Conservation (phyloP, 2,888 invertebrate genomes). For the Acleris holmiana region DNA sequence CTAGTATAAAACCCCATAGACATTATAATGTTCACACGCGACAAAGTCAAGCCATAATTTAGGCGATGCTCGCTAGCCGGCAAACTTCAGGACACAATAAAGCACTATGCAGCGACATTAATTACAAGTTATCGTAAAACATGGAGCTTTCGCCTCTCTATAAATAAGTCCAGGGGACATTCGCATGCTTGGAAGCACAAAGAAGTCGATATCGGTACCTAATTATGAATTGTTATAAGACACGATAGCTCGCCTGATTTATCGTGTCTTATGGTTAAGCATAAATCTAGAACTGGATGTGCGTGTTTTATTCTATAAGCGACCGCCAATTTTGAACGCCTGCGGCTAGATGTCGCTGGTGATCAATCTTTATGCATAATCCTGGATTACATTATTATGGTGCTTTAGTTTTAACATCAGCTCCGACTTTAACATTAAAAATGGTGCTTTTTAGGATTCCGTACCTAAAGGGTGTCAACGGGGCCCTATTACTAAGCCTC, state of each 20-base stretch:
- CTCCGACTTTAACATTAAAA: slow-evolving; percentile 24
- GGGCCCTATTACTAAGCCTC: no score
- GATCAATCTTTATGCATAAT: slow-evolving; percentile 65
- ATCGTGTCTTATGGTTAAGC: slow-evolving; percentile 54
- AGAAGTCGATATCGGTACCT: slow-evolving; percentile 64
- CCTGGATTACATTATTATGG: slow-evolving; percentile 54
- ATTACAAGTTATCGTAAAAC: slow-evolving; percentile 44
- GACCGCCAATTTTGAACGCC: slow-evolving; percentile 54
- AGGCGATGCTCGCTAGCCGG: slow-evolving; percentile 37
- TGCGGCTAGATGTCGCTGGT: slow-evolving; percentile 55
- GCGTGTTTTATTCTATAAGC: slow-evolving; percentile 45
- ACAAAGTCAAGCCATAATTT: slow-evolving; percentile 39
- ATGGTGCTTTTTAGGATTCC: slow-evolving; percentile 4
- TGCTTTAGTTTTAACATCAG: slow-evolving; percentile 33
- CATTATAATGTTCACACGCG: slow-evolving; percentile 35
- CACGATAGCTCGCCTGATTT: slow-evolving; percentile 63
- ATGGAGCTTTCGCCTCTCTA: slow-evolving; percentile 43
- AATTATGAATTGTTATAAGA: slow-evolving; percentile 69
- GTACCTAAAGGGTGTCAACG: no score
- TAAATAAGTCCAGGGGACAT: slow-evolving; percentile 63
- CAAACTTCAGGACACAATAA: slow-evolving; percentile 42
- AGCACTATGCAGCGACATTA: slow-evolving; percentile 42
- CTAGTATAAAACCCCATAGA: slow-evolving; percentile 29
- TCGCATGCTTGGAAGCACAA: slow-evolving; percentile 66
- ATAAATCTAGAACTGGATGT: slow-evolving; percentile 49